Evolutionary conservation across 2,888 invertebrate genomes (phyloP).

Genomic region (Dynastes maya): DNA sequence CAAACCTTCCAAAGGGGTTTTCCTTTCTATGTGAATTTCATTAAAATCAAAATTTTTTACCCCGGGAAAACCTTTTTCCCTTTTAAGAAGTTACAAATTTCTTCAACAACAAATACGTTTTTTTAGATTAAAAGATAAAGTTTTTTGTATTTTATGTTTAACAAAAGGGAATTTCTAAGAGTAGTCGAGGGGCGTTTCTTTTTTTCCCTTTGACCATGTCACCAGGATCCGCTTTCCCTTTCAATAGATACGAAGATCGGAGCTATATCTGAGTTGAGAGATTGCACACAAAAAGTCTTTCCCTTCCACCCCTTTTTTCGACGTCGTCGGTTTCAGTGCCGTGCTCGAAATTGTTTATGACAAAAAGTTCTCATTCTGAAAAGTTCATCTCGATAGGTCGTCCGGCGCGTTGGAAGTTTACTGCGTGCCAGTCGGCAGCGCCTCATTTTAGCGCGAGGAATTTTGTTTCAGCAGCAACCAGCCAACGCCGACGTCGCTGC

Average conservation of each 20-base stretch:
- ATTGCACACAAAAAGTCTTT: conserved; percentile 16
- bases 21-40: no score
- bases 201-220: neutral
- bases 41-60: no score
- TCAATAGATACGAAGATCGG: conserved; percentile 18
- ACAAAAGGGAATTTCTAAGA: conserved; percentile 28
- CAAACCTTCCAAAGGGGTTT: no score
- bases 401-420: conserved; percentile 1
- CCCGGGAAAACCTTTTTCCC: no score
- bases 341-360: conserved; percentile 21
- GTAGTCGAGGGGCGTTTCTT: neutral
- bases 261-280: neutral
- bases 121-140: no score
- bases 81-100: no score
- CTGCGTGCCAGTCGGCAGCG: conserved; percentile 8
- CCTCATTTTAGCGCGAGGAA: conserved; percentile 18
- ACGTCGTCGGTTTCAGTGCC: neutral
- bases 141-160: neutral
- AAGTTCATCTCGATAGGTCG: conserved; percentile 29
- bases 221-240: conserved; percentile 26
- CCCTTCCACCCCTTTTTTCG: conserved; percentile 10
- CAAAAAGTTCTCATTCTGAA: conserved; percentile 29
- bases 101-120: no score
- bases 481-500: conserved; percentile 30
- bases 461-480: conserved; percentile 36